These are phyloP conservation scores for Zosterops lateralis DNA, from an alignment of 2,113 vertebrate genomes.

Conservation along the genomic window DNA sequence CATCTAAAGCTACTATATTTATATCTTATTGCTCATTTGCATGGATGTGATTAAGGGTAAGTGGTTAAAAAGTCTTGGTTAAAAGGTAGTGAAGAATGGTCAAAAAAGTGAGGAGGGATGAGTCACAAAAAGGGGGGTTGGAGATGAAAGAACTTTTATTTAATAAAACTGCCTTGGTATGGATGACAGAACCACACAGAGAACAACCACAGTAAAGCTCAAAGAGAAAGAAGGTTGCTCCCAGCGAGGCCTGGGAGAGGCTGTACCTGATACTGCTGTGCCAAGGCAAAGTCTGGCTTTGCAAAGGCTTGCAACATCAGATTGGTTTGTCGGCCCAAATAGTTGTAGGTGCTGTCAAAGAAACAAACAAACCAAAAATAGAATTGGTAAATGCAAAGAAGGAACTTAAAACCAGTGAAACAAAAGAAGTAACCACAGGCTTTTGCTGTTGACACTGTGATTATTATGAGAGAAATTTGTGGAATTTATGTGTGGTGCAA, in stretches of 20 bases:
- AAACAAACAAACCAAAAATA: background rate
- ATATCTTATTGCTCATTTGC: background rate
- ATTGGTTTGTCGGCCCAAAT: constrained; percentile 77
- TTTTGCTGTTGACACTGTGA: background rate
- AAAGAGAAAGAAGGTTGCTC: background rate
- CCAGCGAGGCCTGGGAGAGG: background rate
- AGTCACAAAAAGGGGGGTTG: background rate
- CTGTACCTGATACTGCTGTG: constrained; percentile 84
- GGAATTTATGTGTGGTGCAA: background rate
- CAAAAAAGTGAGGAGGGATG: background rate
- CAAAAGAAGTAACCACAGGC: background rate
- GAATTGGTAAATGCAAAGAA: background rate
- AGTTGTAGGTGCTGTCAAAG: constrained; percentile 89
- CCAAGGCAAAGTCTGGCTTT: constrained; percentile 71
- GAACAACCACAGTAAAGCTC: background rate
- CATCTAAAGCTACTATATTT: background rate
- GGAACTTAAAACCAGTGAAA: background rate
- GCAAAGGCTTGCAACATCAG: constrained; percentile 82
- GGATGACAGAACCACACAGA: background rate
- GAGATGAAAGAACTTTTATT: background rate
- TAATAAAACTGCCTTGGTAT: background rate
- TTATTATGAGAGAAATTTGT: background rate
- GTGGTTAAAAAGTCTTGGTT: background rate
- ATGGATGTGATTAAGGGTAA: background rate
- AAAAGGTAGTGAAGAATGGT: background rate